phyloP scores from a whole-genome alignment of 1,140 invertebrate species.

The Cotesia chilonis region DNA sequence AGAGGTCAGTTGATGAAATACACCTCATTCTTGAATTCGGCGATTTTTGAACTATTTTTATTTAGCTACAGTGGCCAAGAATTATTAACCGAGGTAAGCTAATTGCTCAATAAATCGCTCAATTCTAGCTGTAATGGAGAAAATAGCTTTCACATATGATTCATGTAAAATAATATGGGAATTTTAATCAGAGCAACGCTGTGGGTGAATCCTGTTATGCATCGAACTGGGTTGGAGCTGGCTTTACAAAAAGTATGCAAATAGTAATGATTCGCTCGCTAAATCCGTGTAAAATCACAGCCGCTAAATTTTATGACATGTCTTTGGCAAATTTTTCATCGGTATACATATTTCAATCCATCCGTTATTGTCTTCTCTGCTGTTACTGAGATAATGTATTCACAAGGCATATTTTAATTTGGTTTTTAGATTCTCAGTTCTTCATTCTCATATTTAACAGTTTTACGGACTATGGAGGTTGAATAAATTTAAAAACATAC shows the following conservation, averaged over 20 bases:
- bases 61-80: conserved; percentile 53
- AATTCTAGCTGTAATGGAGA: neutral
- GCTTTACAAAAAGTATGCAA: conserved; percentile 36
- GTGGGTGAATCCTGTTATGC: conserved; percentile 44
- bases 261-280: conserved; percentile 48
- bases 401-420: neutral
- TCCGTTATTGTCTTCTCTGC: neutral
- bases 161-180: neutral
- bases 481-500: conserved; percentile 1
- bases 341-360: conserved; percentile 36
- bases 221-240: conserved; percentile 44
- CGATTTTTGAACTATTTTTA: conserved; percentile 54
- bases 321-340: conserved; percentile 46
- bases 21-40: conserved; percentile 39
- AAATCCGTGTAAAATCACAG: conserved; percentile 47
- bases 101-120: neutral
- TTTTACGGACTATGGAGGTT: conserved; percentile 34
- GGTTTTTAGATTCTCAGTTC: conserved; percentile 50
- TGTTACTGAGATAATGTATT: neutral
- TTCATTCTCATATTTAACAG: conserved; percentile 54
- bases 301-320: conserved; percentile 54
- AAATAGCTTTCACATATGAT: neutral
- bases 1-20: conserved; percentile 37
- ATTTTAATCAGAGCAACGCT: conserved; percentile 45
- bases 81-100: conserved; percentile 48